Base-by-base conservation (phyloP, 1,140 invertebrate genomes). In the Calliphora vicina region DNA sequence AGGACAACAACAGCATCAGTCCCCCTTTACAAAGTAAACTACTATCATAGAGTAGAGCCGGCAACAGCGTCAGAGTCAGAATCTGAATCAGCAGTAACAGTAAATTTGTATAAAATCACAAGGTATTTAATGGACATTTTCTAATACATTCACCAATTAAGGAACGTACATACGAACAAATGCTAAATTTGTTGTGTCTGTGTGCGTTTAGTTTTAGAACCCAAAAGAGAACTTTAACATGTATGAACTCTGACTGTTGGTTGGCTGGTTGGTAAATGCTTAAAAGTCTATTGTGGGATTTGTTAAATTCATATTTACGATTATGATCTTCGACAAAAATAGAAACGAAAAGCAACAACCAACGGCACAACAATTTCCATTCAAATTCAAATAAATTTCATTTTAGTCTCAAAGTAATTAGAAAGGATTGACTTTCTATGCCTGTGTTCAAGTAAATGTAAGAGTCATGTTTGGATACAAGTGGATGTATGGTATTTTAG, bases 211-310 rank as follows among this genome's bases (percentile, higher is more conserved):
- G 61, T 23, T 67, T 67, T 67, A 25, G 61, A 67, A 6, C 61
- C n/a, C n/a, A 25, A 67, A 67, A 67, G 3, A 1, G 35, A 4
- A 45, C 8, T 25, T 25, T 23, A 78, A 45, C 42, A 78, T 43
- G 42, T 43, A 78, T 78, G 74, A 78, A 78, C 74, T 78, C 43
- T 78, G 35, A 78, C 74, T 78, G 20, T 67, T 5, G 8, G 45
- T 57, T 57, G 45, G 57, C 20, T 67, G 57, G 13, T 67, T 67
- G 20, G 74, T 78, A 78, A 42, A 43, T 78, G 35, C 42, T 78
- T 78, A 78, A 78, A 78, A 78, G 35, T 78, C 74, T n/a, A 78
- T 78, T 78, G 74, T 78, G 74, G 35, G 35, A 45, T 78, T 78
- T 20, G 74, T 78, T 76, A 78, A 78, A 78, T 23, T 78, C n/a